Percentiles rank a stretch among this genome's conserved stretches.
Conservation (phyloP, 2,113 vertebrate genomes). For the Elephantulus edwardii region DNA sequence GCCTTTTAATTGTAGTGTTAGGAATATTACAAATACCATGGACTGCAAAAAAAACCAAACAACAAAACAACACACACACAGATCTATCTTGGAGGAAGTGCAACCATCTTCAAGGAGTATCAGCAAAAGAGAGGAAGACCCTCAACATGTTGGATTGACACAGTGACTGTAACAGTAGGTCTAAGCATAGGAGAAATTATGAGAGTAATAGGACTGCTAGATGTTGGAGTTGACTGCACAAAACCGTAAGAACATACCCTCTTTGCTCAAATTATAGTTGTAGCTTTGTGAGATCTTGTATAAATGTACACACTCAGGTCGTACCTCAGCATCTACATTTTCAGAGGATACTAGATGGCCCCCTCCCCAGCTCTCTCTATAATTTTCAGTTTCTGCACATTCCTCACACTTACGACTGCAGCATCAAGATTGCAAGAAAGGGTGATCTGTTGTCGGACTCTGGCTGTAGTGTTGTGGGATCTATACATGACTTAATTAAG, state of each 20-base stretch:
- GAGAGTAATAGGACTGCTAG: too few relatives aligned
- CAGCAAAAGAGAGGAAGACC: too few relatives aligned
- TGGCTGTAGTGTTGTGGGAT: fast-evolving
- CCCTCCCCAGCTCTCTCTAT: background rate
- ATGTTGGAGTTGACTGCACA: too few relatives aligned
- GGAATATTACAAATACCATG: too few relatives aligned
- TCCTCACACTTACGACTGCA: background rate
- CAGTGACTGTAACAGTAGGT: too few relatives aligned
- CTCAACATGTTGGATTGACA: too few relatives aligned
- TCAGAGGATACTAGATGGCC: background rate
- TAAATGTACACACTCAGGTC: background rate
- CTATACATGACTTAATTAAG: background rate
- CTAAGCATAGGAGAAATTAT: too few relatives aligned
- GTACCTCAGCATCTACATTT: background rate
- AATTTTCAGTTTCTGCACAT: background rate
- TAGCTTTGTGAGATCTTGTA: background rate
- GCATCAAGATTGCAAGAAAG: background rate
- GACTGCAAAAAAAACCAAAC: too few relatives aligned
- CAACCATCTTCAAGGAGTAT: too few relatives aligned
- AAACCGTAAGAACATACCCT: background rate
- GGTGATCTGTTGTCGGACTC: background rate
- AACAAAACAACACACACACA: too few relatives aligned
- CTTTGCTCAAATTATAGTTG: background rate
- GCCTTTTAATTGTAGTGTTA: too few relatives aligned
- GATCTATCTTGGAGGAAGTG: too few relatives aligned